A percentile compares a stretch with the other conserved stretches of the same genome.
Evolutionary conservation across 2,797 vertebrate species (phyloP).

Genomic region (Tapera naevia): DNA sequence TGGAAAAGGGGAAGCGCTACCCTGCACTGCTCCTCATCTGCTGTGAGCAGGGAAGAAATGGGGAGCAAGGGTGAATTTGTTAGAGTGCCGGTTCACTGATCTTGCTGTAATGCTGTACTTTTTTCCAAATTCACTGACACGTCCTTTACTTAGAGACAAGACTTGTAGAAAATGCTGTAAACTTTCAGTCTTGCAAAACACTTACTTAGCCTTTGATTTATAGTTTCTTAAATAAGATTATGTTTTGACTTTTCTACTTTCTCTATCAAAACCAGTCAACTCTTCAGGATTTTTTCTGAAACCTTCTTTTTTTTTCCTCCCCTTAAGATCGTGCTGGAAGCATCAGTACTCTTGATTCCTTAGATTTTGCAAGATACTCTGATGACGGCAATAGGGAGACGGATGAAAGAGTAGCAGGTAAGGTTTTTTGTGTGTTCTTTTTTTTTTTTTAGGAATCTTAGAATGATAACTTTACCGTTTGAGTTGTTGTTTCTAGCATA

Average conservation of each 20-base stretch:
- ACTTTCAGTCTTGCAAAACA: neutral
- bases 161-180: neutral
- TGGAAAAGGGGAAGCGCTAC: neutral
- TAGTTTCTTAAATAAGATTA: neutral
- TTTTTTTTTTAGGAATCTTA: neutral
- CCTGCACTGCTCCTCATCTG: neutral
- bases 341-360: slow-evolving; percentile 98
- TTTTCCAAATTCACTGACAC: neutral
- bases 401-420: slow-evolving; percentile 95
- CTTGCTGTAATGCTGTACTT: neutral
- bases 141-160: neutral
- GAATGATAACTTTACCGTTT: neutral
- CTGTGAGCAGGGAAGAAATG: neutral
- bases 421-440: slow-evolving; percentile 10
- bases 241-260: neutral
- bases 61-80: neutral
- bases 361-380: slow-evolving; percentile 99
- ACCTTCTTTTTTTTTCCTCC: neutral
- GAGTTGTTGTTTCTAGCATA: neutral
- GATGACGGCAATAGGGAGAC: slow-evolving; percentile 97
- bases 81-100: neutral
- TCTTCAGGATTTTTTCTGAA: slow-evolving; percentile 2
- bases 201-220: neutral
- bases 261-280: neutral
- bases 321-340: slow-evolving; percentile 92